Base-by-base conservation (phyloP, 2,888 invertebrate species). In the Nowickia ferox region DNA sequence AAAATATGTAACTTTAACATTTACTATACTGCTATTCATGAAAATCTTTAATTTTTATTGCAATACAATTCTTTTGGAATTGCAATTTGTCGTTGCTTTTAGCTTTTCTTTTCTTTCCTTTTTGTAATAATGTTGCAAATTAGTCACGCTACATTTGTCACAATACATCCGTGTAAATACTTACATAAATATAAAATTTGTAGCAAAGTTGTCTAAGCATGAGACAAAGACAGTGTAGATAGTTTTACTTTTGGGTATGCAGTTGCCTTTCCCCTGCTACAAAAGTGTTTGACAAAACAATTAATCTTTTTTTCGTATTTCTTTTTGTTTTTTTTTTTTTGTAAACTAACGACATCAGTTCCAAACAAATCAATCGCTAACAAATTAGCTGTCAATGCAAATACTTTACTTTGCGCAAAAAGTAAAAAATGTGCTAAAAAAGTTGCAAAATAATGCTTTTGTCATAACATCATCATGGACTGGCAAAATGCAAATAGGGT, bases 81-180 rank as follows among this genome's bases (percentile, higher is more conserved):
- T 61, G 15, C 6, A 46, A 48, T 46, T 46, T 79, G 44, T 65
- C 22, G 40, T 42, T 57, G 46, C 30, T 22, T 38, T 55, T 72
- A 3, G 15, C n/a, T 30, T 6, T 30, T 30, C 38, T 57, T 59
- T 22, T 66, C 30, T 22, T 17, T 2, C 30, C 1, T 57, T 68
- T 61, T 57, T 71, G 55, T 71, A 66, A 48, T 72, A 72, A 48
- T 69, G 22, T 61, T 46, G 61, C 51, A 79, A 75, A 83, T 86
- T 83, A 76, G 79, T 75, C 66, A 86, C 79, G 83, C 86, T 78
- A 79, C 83, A 83, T 85, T 86, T 86, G 86, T 86, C 86, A 78
- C 81, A 86, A 86, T 53, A 83, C 83, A 86, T 72, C 79, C 78
- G 71, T 79, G 78, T 75, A 69, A 85, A 81, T 68, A 84, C 55